A percentile compares a stretch with the other conserved stretches of the same genome.
Evolutionary conservation across 2,888 invertebrate genomes (phyloP).

Genomic region (Rhimphoctona megacephalus): DNA sequence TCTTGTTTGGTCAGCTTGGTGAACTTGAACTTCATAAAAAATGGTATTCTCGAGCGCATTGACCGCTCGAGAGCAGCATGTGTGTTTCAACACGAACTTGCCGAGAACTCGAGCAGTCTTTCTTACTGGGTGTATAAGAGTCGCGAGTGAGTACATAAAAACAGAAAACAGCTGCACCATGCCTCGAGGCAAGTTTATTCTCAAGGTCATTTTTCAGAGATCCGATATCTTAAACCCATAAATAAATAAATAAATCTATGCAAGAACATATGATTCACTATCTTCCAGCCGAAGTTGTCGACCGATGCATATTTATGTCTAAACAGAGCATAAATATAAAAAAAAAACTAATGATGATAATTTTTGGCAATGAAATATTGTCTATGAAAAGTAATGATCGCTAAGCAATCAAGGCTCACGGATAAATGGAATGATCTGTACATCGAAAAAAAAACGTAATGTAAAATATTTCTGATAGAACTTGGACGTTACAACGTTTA

Average conservation of each 20-base stretch:
- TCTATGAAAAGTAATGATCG: neutral
- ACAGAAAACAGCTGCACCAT: neutral
- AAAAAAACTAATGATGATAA: neutral
- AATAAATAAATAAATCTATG: neutral
- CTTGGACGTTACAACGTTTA: no score
- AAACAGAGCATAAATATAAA: neutral
- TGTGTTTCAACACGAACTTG: slow-evolving; percentile 12
- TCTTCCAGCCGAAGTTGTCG: slow-evolving; percentile 43
- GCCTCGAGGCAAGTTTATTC: slow-evolving; percentile 31
- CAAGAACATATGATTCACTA: neutral
- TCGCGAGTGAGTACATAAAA: slow-evolving; percentile 18
- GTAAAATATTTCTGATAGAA: no score
- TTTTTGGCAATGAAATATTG: neutral
- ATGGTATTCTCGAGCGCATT: slow-evolving; percentile 49
- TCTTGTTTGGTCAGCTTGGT: slow-evolving; percentile 45
- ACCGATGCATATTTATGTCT: neutral
- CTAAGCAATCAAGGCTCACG: no score
- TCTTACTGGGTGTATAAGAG: neutral
- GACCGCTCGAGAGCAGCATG: slow-evolving; percentile 43
- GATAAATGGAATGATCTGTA: no score
- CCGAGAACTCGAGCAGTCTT: slow-evolving; percentile 66
- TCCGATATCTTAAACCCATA: slow-evolving; percentile 31
- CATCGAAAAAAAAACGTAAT: no score
- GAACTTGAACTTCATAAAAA: slow-evolving; percentile 71
- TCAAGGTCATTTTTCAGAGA: slow-evolving; percentile 54